Conservation (phyloP, 2,888 invertebrate genomes). For the Malacosoma neustria region DNA sequence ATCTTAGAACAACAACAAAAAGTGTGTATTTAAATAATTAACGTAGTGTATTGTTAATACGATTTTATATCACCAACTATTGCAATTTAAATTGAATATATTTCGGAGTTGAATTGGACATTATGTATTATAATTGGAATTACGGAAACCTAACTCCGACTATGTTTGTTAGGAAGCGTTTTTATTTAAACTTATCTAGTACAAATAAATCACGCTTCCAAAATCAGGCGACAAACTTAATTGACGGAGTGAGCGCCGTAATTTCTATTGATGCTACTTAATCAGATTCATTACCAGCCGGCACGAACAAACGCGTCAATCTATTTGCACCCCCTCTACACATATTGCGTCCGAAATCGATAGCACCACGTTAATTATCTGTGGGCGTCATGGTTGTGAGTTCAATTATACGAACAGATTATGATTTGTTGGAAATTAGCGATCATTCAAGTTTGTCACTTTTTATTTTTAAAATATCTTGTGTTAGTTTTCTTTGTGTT, state of each 20-base stretch:
- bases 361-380: constrained; percentile 22
- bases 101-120: too few species aligned
- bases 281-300: constrained; percentile 61
- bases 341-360: constrained; percentile 28
- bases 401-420: neutral
- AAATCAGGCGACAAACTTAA: neutral
- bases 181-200: constrained; percentile 1
- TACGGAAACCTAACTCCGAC: too few species aligned
- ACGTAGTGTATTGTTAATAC: too few species aligned
- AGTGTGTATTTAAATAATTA: too few species aligned
- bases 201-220: constrained; percentile 2
- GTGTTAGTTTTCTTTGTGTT: too few species aligned
- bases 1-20: too few species aligned
- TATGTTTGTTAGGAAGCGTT: neutral
- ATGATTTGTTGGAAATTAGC: neutral
- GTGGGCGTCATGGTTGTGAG: neutral
- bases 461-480: too few species aligned
- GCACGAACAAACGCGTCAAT: constrained; percentile 18
- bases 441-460: too few species aligned
- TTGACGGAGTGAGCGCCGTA: constrained; percentile 27
- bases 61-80: too few species aligned
- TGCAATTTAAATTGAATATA: too few species aligned
- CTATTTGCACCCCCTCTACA: constrained; percentile 20
- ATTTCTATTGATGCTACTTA: constrained; percentile 54
- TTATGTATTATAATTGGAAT: too few species aligned